These are phyloP conservation scores for Scatophagus argus DNA, from an alignment of 2,113 vertebrate species.

Conservation along the genomic window DNA sequence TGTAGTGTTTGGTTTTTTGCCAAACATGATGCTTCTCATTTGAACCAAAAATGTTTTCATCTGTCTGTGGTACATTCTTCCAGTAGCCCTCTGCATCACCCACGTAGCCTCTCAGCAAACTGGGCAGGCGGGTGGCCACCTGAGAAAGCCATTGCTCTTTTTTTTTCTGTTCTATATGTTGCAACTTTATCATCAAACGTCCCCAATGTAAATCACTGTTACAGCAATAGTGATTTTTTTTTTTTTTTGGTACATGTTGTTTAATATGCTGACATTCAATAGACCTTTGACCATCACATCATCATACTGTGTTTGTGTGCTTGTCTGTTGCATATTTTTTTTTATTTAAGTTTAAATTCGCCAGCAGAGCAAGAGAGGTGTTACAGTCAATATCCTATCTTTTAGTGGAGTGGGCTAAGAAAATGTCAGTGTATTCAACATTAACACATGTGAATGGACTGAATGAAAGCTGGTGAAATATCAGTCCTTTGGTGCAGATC, in stretches of 20 bases:
- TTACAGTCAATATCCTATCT: background rate
- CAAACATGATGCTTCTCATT: too few relatives aligned
- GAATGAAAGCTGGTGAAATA: constrained; percentile 11
- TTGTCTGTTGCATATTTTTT: background rate
- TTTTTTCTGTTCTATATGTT: too few relatives aligned
- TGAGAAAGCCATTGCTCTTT: too few relatives aligned
- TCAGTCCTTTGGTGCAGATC: constrained; percentile 19
- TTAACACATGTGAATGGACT: constrained; percentile 7
- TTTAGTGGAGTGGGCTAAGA: background rate
- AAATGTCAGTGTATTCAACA: background rate
- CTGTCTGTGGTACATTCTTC: too few relatives aligned
- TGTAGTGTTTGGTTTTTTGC: too few relatives aligned
- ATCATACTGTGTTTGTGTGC: background rate
- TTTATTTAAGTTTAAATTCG: background rate
- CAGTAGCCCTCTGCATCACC: too few relatives aligned
- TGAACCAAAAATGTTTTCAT: too few relatives aligned
- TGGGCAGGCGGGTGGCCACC: too few relatives aligned
- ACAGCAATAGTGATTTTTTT: too few relatives aligned
- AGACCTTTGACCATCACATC: background rate
- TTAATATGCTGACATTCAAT: background rate
- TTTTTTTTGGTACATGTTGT: background rate
- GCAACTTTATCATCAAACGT: too few relatives aligned
- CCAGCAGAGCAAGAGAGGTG: background rate
- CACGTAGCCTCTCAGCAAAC: too few relatives aligned
- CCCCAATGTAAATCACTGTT: too few relatives aligned